Percentiles rank a stretch among this genome's conserved stretches.
These are phyloP conservation scores for Cotesia typhae DNA, from an alignment of 1,140 invertebrate genomes.

Conservation along the genomic window DNA sequence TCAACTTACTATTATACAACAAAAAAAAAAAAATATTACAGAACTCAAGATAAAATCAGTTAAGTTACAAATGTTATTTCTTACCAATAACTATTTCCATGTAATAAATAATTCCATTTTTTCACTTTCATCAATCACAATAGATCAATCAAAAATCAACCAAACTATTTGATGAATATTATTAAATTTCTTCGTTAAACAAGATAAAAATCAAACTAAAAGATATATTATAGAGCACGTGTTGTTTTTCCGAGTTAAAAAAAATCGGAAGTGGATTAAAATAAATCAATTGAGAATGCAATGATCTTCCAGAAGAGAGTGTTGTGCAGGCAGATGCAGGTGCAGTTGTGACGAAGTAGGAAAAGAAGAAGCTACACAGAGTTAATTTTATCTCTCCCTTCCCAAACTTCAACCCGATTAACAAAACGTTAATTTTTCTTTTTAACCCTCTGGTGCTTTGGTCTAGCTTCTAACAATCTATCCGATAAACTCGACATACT, in stretches of 20 bases:
- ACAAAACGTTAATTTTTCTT: background rate
- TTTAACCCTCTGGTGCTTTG: slow-evolving; percentile 8
- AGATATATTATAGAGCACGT: background rate
- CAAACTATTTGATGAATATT: too few species aligned
- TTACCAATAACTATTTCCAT: background rate
- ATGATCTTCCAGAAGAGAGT: too few species aligned
- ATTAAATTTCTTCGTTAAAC: too few species aligned
- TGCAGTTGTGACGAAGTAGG: slow-evolving; percentile 41
- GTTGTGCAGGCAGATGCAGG: slow-evolving; percentile 38
- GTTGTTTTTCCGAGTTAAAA: background rate
- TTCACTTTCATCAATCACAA: too few species aligned
- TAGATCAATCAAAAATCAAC: too few species aligned
- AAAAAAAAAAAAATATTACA: background rate
- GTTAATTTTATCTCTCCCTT: slow-evolving; percentile 57
- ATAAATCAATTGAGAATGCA: slow-evolving; percentile 18
- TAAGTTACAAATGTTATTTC: background rate
- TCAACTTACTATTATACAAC: too few species aligned
- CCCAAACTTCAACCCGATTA: too few species aligned
- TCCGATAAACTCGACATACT: slow-evolving; percentile 14
- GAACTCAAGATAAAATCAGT: background rate
- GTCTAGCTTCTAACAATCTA: slow-evolving; percentile 28
- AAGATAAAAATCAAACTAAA: too few species aligned
- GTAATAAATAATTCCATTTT: too few species aligned
- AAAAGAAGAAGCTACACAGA: slow-evolving; percentile 20
- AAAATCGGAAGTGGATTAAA: background rate